Percentiles rank a stretch among this genome's conserved stretches.
phyloP scores from a whole-genome alignment of 2,888 invertebrate genomes.

The Omphaloscelis lunosa region DNA sequence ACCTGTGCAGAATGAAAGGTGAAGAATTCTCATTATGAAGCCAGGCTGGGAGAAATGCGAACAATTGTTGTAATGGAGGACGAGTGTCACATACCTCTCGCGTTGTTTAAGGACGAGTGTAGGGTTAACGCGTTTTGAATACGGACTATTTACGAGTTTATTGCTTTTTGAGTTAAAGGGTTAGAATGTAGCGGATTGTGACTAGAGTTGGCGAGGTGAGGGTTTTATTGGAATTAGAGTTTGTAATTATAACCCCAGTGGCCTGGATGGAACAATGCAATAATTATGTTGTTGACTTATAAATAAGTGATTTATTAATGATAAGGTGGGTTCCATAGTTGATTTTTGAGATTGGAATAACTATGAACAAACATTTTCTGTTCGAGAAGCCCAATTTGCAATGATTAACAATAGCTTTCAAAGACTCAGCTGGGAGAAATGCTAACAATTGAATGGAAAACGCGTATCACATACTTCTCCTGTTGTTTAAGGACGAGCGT shows the following conservation, averaged over 20 bases:
- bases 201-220: slow-evolving; percentile 4
- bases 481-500: slow-evolving; percentile 60
- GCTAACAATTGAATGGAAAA: slow-evolving; percentile 73
- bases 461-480: slow-evolving; percentile 60
- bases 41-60: slow-evolving; percentile 69
- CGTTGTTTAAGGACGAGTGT: slow-evolving; percentile 61
- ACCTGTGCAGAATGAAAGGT: slow-evolving; percentile 57
- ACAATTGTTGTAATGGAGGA: slow-evolving; percentile 75
- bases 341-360: neutral
- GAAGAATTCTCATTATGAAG: slow-evolving; percentile 80
- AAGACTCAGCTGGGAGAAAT: slow-evolving; percentile 64
- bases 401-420: neutral
- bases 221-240: neutral
- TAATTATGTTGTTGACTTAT: neutral
- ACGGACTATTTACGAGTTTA: slow-evolving; percentile 17
- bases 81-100: slow-evolving; percentile 62
- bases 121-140: slow-evolving; percentile 50
- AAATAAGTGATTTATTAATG: neutral
- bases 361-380: neutral
- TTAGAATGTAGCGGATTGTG: neutral
- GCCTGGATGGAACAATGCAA: neutral
- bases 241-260: neutral
- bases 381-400: neutral
- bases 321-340: neutral
- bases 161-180: slow-evolving; percentile 14